Percentiles rank a stretch among this genome's conserved stretches.
phyloP scores from a whole-genome alignment of 2,113 vertebrate genomes.

The Oncorhynchus keta region DNA sequence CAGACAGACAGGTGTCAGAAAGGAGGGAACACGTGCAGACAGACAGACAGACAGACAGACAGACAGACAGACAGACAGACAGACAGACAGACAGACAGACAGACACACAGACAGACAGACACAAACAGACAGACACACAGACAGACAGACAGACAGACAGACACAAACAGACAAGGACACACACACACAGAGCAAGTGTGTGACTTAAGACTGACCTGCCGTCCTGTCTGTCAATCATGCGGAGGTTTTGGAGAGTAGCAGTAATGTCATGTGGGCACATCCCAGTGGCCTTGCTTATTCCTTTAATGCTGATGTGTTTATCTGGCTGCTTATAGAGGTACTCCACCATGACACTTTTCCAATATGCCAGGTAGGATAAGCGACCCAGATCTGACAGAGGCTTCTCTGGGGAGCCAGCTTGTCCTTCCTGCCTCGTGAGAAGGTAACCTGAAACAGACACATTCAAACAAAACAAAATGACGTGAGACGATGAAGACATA shows the following conservation, averaged over 20 bases:
- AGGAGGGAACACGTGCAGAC: no score
- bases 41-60: no score
- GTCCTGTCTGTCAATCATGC: conserved; percentile 94
- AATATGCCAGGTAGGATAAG: conserved; percentile 97
- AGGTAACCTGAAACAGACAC: conserved; percentile 86
- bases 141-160: no score
- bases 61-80: no score
- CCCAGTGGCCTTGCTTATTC: conserved; percentile 93
- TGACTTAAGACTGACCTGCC: conserved; percentile 84
- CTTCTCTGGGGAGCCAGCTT: conserved; percentile 97
- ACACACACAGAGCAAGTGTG: neutral
- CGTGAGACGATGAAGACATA: no score
- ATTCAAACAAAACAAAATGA: conserved; percentile 46
- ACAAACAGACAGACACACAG: no score
- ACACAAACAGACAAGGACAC: no score
- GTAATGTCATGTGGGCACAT: conserved; percentile 99
- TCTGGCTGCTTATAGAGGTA: conserved; percentile 91
- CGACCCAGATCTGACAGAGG: conserved; percentile 97
- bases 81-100: no score
- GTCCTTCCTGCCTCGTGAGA: conserved; percentile 95
- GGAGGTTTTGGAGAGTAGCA: conserved; percentile 92
- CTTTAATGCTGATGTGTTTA: conserved; percentile 96
- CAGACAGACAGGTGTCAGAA: no score
- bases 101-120: no score
- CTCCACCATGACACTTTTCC: conserved; percentile 97